Conservation (phyloP, 2,888 invertebrate genomes). For the Cephus runcator region DNA sequence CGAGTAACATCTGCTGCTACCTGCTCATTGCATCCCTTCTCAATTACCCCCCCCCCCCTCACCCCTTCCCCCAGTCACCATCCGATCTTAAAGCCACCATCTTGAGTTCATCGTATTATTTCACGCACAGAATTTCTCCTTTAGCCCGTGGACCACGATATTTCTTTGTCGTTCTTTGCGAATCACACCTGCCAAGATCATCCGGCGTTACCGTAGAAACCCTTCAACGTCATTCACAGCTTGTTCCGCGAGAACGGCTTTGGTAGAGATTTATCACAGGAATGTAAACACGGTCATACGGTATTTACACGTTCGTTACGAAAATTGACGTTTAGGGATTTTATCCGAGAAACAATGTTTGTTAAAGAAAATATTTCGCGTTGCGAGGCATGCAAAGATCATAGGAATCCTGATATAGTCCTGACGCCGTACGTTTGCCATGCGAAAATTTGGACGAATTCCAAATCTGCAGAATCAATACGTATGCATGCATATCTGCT, state of each 20-base stretch:
- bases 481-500: not conserved
- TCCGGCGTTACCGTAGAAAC: not conserved
- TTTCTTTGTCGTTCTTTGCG: not conserved
- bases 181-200: not conserved
- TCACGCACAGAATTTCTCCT: not conserved
- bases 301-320: not conserved
- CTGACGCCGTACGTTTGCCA: not conserved
- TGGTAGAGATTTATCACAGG: not conserved
- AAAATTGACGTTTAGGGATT: not conserved
- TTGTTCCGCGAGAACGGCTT: not conserved
- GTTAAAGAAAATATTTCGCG: not conserved
- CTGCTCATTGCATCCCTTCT: slow-evolving; percentile 15
- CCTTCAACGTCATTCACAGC: not conserved
- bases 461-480: not conserved
- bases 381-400: not conserved
- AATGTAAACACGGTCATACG: not conserved
- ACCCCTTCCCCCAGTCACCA: not conserved
- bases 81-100: not conserved
- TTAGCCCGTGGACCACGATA: not conserved
- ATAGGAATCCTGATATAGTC: not conserved
- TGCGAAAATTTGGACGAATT: not conserved
- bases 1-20: slow-evolving; percentile 32
- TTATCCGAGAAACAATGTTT: not conserved
- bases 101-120: not conserved
- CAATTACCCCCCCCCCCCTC: not conserved